Conservation (phyloP, 2,113 vertebrate genomes). For the Synodontis membranacea region DNA sequence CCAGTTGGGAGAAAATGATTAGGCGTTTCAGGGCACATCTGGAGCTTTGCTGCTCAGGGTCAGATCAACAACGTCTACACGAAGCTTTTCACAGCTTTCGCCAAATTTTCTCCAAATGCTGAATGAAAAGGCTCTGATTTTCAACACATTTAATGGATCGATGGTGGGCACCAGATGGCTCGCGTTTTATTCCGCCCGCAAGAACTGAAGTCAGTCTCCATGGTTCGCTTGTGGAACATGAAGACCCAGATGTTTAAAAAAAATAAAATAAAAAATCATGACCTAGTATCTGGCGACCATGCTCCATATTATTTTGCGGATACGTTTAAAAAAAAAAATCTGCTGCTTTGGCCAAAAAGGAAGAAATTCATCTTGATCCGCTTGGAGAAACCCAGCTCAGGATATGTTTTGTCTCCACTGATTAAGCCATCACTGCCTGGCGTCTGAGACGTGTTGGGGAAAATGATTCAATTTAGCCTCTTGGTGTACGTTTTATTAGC, state of each 20-base stretch:
- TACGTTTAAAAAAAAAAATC: not conserved
- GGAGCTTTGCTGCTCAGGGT: slow-evolving; percentile 21
- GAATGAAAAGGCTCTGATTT: slow-evolving; percentile 12
- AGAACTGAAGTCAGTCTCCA: slow-evolving; percentile 28
- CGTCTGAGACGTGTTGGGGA: not conserved
- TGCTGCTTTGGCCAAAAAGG: slow-evolving; percentile 2
- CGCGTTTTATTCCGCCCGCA: slow-evolving; percentile 23
- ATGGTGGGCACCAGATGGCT: slow-evolving; percentile 43
- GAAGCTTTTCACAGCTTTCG: slow-evolving; percentile 22
- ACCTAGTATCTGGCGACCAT: slow-evolving; percentile 29
- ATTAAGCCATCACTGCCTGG: not conserved
- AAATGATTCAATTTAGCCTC: not conserved
- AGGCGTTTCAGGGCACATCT: slow-evolving; percentile 36
- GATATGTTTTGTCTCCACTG: slow-evolving; percentile 6
- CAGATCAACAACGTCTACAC: slow-evolving; percentile 1
- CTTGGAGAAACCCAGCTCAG: not conserved
- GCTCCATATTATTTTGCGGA: slow-evolving; percentile 34
- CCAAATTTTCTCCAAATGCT: not conserved
- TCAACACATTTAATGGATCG: slow-evolving; percentile 36
- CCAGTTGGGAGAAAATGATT: slow-evolving; percentile 34
- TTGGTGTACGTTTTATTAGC: slow-evolving; percentile 5
- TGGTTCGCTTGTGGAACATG: slow-evolving; percentile 25
- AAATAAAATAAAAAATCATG: not conserved
- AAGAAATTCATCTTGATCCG: slow-evolving; percentile 32
- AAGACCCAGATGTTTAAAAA: slow-evolving; percentile 29